A percentile compares a stretch with the other conserved stretches of the same genome.
These are phyloP conservation scores for Sepiola atlantica DNA, from an alignment of 2,888 invertebrate species.

Conservation along the genomic window DNA sequence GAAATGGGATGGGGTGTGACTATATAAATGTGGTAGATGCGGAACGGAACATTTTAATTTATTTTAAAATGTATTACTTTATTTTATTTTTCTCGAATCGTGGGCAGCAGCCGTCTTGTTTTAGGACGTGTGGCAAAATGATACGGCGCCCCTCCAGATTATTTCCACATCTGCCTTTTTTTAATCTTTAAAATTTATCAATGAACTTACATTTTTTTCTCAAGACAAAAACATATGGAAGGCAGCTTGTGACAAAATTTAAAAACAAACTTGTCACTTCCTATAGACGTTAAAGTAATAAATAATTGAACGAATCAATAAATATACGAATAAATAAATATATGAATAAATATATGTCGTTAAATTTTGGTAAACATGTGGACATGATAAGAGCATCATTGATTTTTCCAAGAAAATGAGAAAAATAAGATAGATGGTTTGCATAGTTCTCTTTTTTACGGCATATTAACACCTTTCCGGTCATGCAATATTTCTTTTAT, in stretches of 20 bases:
- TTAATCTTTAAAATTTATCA: not conserved
- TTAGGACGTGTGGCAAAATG: not conserved
- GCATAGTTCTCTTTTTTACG: too few relatives aligned
- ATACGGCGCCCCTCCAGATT: not conserved
- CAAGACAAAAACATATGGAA: not conserved
- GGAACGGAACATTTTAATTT: not conserved
- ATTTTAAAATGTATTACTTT: not conserved
- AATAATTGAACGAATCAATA: too few relatives aligned
- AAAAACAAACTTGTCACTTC: not conserved
- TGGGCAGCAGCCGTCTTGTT: not conserved
- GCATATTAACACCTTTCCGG: too few relatives aligned
- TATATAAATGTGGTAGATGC: not conserved
- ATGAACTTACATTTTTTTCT: not conserved
- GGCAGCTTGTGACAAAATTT: not conserved
- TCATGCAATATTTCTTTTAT: too few relatives aligned
- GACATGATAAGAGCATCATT: too few relatives aligned
- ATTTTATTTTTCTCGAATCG: not conserved
- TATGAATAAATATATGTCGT: too few relatives aligned
- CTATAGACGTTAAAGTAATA: not conserved
- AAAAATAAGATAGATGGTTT: too few relatives aligned
- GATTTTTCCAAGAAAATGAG: too few relatives aligned
- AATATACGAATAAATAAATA: too few relatives aligned
- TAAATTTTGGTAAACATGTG: too few relatives aligned
- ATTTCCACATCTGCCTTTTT: not conserved
- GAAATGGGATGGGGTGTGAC: too few relatives aligned